Evolutionary conservation across 2,797 vertebrate genomes (phyloP).

Genomic region (Acrossocheilus wenchowensis): DNA sequence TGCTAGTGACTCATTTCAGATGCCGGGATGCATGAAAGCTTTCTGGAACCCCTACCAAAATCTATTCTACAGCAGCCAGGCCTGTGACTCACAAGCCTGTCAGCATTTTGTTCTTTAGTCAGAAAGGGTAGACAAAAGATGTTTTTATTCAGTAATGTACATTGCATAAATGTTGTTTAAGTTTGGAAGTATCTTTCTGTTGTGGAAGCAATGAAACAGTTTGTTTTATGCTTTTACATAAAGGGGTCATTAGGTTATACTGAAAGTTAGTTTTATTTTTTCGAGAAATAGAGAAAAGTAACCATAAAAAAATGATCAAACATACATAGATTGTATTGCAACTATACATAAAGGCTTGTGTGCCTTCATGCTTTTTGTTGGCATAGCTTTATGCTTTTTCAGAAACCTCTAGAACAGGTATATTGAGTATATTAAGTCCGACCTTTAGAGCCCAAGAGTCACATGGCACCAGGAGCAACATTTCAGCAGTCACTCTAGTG

Average conservation of each 20-base stretch:
- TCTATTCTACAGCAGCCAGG: background rate
- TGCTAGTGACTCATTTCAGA: constrained; percentile 1
- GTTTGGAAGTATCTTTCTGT: background rate
- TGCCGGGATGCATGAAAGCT: background rate
- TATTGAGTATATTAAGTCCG: background rate
- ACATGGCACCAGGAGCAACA: background rate
- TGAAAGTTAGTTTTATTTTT: background rate
- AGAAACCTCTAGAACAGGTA: background rate
- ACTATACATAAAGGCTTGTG: background rate
- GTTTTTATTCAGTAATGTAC: background rate
- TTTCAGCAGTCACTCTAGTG: background rate
- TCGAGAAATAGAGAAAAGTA: background rate
- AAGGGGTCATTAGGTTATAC: background rate
- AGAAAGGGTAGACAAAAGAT: background rate
- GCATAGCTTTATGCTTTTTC: background rate
- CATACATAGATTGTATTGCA: background rate
- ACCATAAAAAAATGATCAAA: background rate
- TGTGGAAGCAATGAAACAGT: background rate
- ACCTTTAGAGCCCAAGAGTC: background rate
- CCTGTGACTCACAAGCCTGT: constrained; percentile 5
- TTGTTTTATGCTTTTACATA: background rate
- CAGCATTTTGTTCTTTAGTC: constrained; percentile 8
- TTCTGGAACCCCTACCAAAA: background rate
- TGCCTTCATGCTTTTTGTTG: background rate
- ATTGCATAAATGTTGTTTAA: background rate